phyloP scores from a whole-genome alignment of 2,797 vertebrate species.

The Ambastaia sidthimunki region DNA sequence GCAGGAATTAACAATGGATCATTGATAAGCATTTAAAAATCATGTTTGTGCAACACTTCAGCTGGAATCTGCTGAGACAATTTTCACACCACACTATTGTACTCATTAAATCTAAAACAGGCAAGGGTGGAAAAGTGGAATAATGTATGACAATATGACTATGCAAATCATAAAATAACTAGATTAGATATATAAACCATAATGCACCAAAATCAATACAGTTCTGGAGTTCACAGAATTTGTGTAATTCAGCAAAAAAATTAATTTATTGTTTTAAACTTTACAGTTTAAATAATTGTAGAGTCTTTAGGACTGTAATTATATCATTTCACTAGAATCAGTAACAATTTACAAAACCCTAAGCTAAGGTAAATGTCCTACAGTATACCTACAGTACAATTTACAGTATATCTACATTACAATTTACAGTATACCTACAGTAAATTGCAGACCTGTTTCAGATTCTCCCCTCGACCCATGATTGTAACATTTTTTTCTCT shows the following conservation, averaged over 20 bases:
- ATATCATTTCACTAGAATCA: no score
- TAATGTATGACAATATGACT: neutral
- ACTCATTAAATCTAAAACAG: neutral
- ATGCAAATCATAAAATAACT: neutral
- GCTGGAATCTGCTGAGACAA: slow-evolving; percentile 8
- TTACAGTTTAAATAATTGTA: no score
- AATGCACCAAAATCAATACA: neutral
- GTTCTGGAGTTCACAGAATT: neutral
- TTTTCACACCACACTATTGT: slow-evolving; percentile 2
- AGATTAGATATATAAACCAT: neutral
- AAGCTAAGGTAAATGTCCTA: no score
- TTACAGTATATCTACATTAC: no score
- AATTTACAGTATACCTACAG: neutral
- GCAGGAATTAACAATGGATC: slow-evolving; percentile 55
- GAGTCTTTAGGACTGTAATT: no score
- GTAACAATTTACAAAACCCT: no score
- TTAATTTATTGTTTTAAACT: no score
- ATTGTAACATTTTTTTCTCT: slow-evolving; percentile 21
- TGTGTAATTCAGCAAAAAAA: neutral
- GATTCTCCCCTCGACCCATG: neutral
- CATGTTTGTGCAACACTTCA: slow-evolving; percentile 38
- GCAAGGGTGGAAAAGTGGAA: neutral
- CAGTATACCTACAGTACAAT: no score
- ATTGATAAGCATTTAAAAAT: slow-evolving; percentile 59
- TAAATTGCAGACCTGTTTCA: neutral